phyloP scores from a whole-genome alignment of 2,888 invertebrate species.

The Cheiracanthium punctorium region DNA sequence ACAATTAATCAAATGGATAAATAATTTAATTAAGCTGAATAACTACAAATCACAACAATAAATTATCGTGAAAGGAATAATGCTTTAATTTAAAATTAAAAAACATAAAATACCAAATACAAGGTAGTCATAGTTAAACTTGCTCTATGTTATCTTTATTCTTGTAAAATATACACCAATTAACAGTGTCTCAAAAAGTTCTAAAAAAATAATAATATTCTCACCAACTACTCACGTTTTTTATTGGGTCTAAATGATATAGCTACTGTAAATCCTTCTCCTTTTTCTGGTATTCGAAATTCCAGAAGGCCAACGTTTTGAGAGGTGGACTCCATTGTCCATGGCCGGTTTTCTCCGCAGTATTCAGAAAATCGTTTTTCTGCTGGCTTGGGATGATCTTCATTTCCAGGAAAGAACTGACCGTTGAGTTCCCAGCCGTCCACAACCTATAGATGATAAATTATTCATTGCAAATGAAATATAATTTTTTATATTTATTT shows the following conservation, averaged over 20 bases:
- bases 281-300: conserved; percentile 85
- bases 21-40: too few species aligned
- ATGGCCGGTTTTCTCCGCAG: conserved; percentile 81
- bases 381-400: conserved; percentile 84
- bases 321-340: conserved; percentile 80
- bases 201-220: too few species aligned
- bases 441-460: conserved; percentile 83
- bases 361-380: conserved; percentile 85
- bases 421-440: conserved; percentile 96
- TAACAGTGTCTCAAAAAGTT: too few species aligned
- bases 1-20: too few species aligned
- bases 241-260: conserved; percentile 86
- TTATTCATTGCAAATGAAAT: too few species aligned
- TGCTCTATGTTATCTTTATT: neutral
- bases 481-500: too few species aligned
- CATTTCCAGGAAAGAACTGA: conserved; percentile 87
- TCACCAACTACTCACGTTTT: conserved; percentile 86
- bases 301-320: conserved; percentile 93
- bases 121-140: neutral
- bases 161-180: neutral
- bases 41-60: too few species aligned
- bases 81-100: too few species aligned
- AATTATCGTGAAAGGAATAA: too few species aligned
- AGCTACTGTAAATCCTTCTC: conserved; percentile 86
- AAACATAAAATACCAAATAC: neutral